Base-by-base conservation (phyloP, 2,797 vertebrate genomes). In the Anguilla pacifica region DNA sequence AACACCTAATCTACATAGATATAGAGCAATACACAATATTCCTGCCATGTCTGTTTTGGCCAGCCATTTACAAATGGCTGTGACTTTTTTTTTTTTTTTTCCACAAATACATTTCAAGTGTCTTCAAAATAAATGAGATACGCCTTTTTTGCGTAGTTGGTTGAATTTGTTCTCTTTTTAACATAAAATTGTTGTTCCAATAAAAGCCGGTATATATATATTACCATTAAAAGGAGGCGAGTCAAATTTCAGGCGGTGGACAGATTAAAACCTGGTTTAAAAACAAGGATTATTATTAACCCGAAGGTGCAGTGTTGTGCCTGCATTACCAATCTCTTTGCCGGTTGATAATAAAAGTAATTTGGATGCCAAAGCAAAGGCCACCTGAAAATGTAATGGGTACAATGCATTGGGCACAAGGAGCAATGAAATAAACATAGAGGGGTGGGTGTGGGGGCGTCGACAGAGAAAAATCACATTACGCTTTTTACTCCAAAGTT, bases 41-140 rank as follows among this genome's bases (percentile, higher is more conserved):
- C 85, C 61, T 43, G 28, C 9, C 51, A 22, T 59, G 39, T 70
- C 46, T 55, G 7, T 83, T 28, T 28, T 49, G 49, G 57, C 59
- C 77, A 46, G 46, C 74, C 85, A 39, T 88, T 86, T 83, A 67
- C 57, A 90, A 86, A 81, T 35, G 51, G 88, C 86, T 90, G 88
- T 87, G 49, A 70, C 39, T 35, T 86, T 91, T 87, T 92, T 92
- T 86, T 86, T 87, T 92, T 92, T 55, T 72, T 72, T 5, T 3
- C 83, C 19, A 85, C 88, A 92, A 92, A 94, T 95, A 92, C 88
- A 91, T 93, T 93, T 94, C 90, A 95, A 95, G 95, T 94, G 91
- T 91, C 53, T 87, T 88, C 86, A 91, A 93, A 94, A 92, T 94
- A 93, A 94, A 92, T 92, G 91, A 88, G 86, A 88, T 72, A 82